Conservation (phyloP, 1,140 invertebrate genomes). For the Spodoptera litura region DNA sequence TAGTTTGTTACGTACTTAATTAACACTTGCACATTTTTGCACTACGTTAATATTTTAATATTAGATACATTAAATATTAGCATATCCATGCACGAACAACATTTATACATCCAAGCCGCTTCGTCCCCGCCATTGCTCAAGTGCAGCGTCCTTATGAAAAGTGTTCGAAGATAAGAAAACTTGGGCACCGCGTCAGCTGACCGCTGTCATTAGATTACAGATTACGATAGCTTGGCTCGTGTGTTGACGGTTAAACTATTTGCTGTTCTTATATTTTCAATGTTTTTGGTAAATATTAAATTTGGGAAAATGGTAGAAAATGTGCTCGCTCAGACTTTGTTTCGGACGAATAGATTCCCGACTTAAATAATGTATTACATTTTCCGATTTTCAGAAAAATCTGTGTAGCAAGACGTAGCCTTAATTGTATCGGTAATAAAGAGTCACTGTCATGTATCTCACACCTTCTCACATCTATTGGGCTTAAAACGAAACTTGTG, state of each 20-base stretch:
- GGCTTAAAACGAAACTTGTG: no score
- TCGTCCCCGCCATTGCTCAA: slow-evolving; percentile 50
- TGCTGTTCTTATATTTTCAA: not conserved
- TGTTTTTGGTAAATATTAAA: not conserved
- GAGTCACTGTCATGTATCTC: no score
- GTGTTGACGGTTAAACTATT: slow-evolving; percentile 14
- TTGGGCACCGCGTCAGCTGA: slow-evolving; percentile 72
- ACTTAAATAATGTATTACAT: no score
- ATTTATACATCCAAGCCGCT: not conserved
- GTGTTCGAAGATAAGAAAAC: slow-evolving; percentile 71
- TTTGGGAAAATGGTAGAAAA: no score
- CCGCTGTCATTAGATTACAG: slow-evolving; percentile 59
- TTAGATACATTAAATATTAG: not conserved
- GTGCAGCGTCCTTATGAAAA: slow-evolving; percentile 66
- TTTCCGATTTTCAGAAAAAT: no score
- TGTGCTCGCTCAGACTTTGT: no score
- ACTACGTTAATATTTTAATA: not conserved
- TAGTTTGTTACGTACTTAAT: not conserved
- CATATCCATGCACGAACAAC: not conserved
- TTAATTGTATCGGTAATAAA: no score
- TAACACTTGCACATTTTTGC: no score
- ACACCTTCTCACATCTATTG: no score
- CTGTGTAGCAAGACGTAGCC: no score
- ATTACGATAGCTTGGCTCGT: slow-evolving; percentile 48
- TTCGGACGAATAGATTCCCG: no score